These are phyloP conservation scores for Oasisia sp. DNA, from an alignment of 2,888 invertebrate species.

Conservation along the genomic window DNA sequence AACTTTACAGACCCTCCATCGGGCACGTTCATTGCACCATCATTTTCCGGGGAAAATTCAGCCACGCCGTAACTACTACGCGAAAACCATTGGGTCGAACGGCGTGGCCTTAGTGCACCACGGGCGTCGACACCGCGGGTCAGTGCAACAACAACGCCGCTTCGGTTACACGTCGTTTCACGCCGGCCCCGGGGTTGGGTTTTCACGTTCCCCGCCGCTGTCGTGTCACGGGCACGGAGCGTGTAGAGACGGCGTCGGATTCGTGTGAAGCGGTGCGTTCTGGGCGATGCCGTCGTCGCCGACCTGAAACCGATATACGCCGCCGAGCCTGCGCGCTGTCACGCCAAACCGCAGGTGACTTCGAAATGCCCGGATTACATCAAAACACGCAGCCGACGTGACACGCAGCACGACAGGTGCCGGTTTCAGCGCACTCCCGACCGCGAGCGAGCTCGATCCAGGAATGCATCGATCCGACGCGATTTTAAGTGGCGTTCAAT, in stretches of 20 bases:
- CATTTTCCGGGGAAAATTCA: no score
- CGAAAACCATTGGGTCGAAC: no score
- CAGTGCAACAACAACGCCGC: neutral
- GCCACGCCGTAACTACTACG: no score
- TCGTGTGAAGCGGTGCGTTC: slow-evolving; percentile 12
- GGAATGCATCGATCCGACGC: neutral
- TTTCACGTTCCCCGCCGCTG: neutral
- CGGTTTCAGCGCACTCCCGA: neutral
- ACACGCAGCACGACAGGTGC: neutral
- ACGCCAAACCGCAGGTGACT: slow-evolving; percentile 11
- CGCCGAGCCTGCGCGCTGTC: neutral
- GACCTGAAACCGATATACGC: neutral
- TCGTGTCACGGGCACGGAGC: neutral
- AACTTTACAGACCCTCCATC: no score
- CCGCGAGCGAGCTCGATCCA: neutral
- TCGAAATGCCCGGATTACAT: neutral
- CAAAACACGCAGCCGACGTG: neutral
- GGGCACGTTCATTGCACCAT: no score
- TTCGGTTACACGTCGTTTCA: neutral
- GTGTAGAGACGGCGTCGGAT: neutral
- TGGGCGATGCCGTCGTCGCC: neutral
- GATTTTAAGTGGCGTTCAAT: neutral
- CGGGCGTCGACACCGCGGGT: neutral
- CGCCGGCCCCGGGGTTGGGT: neutral
- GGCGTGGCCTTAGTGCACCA: neutral